Conservation (phyloP, 92 coral and sea anemone species). For the Heteractis magnifica region DNA sequence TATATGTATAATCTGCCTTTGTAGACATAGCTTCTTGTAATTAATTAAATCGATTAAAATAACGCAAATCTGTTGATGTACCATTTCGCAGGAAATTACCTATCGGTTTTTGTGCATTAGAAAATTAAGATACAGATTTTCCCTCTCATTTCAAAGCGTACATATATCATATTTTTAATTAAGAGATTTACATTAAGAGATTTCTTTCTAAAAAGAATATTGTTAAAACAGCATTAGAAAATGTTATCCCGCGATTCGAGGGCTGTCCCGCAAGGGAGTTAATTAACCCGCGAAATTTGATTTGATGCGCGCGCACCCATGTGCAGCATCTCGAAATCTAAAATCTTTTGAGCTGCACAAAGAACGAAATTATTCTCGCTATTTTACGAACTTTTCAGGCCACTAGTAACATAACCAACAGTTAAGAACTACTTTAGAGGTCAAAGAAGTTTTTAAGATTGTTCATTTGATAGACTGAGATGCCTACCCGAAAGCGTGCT, state of each 20-base stretch:
- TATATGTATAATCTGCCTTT: neutral
- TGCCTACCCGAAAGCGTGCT: constrained; percentile 79
- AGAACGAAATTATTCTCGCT: neutral
- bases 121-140: neutral
- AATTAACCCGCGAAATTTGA: constrained; percentile 38
- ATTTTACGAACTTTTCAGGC: neutral
- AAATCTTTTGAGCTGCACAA: neutral
- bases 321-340: constrained; percentile 7
- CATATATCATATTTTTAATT: too few relatives aligned
- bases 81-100: neutral
- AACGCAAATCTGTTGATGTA: neutral
- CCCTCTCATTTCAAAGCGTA: neutral
- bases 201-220: neutral
- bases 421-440: neutral
- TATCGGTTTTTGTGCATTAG: neutral
- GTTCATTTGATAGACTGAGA: constrained; percentile 9
- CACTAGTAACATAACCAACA: neutral
- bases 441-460: neutral
- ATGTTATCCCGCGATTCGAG: constrained; percentile 3
- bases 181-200: too few relatives aligned
- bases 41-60: neutral
- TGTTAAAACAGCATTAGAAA: neutral
- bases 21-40: neutral
- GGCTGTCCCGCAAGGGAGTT: constrained; percentile 26
- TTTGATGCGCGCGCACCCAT: constrained; percentile 43